phyloP scores from a whole-genome alignment of 2,797 vertebrate species.

The Microcaecilia unicolor region DNA sequence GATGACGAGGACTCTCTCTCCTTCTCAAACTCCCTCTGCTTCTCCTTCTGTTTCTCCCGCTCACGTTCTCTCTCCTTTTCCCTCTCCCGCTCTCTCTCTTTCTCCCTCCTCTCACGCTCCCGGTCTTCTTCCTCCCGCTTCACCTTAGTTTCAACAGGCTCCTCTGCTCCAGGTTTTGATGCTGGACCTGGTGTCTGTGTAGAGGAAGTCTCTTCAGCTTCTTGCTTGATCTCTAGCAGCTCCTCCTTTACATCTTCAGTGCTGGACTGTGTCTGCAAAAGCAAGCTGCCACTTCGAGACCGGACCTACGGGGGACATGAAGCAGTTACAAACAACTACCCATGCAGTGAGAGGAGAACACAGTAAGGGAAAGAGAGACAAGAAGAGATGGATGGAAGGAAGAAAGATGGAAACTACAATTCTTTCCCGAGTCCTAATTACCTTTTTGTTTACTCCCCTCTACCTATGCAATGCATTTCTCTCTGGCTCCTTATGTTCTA shows the following conservation, averaged over 20 bases:
- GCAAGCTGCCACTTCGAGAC: conserved; percentile 66
- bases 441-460: too few relatives aligned
- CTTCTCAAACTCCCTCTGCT: conserved; percentile 50
- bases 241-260: conserved; percentile 86
- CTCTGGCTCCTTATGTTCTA: too few relatives aligned
- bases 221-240: conserved; percentile 64
- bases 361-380: background rate
- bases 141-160: conserved; percentile 40
- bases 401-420: too few relatives aligned
- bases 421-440: too few relatives aligned
- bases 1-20: conserved; percentile 50
- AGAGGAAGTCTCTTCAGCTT: conserved; percentile 65
- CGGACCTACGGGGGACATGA: conserved; percentile 67
- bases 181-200: conserved; percentile 40
- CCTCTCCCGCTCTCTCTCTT: conserved; percentile 76
- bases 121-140: conserved; percentile 63
- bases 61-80: conserved; percentile 65
- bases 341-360: too few relatives aligned
- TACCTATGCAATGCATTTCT: too few relatives aligned
- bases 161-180: conserved; percentile 39
- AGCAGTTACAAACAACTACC: too few relatives aligned
- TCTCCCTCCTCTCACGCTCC: conserved; percentile 51
- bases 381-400: too few relatives aligned
- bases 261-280: conserved; percentile 84
- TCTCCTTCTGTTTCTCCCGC: conserved; percentile 35